These are phyloP conservation scores for Ichneumoninae sp. DNA, from an alignment of 2,888 invertebrate species.

Conservation along the genomic window DNA sequence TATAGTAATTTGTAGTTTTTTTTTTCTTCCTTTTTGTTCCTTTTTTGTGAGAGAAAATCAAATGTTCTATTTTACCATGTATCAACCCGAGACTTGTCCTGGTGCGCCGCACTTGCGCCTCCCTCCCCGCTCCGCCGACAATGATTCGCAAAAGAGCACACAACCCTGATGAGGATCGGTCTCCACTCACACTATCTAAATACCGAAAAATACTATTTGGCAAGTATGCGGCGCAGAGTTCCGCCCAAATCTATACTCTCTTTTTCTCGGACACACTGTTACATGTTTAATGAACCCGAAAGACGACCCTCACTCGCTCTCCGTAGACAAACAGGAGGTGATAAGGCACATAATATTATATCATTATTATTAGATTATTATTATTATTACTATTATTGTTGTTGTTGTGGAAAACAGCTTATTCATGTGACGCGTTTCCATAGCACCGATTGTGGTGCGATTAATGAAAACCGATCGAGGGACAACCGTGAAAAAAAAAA, in stretches of 20 bases:
- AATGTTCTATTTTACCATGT: constrained; percentile 1
- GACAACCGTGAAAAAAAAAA: constrained; percentile 3
- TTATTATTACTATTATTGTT: constrained; percentile 46
- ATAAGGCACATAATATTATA: constrained; percentile 72
- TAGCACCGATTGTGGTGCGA: constrained; percentile 3
- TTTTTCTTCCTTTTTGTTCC: not conserved
- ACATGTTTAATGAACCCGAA: constrained; percentile 18
- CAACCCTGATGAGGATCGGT: not conserved
- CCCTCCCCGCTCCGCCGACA: not conserved
- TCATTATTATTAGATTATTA: constrained; percentile 48
- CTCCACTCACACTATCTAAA: constrained; percentile 24
- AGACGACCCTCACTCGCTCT: constrained; percentile 29
- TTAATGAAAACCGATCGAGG: constrained; percentile 10
- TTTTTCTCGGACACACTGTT: not conserved
- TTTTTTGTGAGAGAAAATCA: constrained; percentile 34
- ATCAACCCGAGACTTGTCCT: not conserved
- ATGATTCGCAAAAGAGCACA: not conserved
- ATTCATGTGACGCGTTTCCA: constrained; percentile 13
- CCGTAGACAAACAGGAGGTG: constrained; percentile 60
- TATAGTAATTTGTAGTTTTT: not conserved
- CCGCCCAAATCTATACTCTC: constrained; percentile 19
- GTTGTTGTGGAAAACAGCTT: constrained; percentile 3
- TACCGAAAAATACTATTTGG: constrained; percentile 38
- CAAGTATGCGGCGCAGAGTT: constrained; percentile 36
- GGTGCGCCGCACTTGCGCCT: not conserved